These are phyloP conservation scores for Allygus modestus DNA, from an alignment of 2,888 invertebrate genomes.

Conservation along the genomic window DNA sequence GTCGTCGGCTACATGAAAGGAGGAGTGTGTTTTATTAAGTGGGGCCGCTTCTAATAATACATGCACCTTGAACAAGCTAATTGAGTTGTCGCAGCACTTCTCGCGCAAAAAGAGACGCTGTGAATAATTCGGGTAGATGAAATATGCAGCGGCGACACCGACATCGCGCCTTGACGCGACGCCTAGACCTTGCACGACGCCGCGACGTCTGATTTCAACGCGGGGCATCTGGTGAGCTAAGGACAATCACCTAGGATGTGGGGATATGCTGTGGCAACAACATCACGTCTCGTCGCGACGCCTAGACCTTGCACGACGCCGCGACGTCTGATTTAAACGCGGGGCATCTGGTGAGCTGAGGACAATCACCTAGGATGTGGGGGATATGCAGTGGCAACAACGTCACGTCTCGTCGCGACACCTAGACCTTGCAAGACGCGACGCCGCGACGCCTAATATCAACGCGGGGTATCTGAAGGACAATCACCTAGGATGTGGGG, in stretches of 20 bases:
- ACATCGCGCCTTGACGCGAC: slow-evolving; percentile 31
- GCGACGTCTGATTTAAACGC: neutral
- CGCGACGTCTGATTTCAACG: neutral
- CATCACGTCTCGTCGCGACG: neutral
- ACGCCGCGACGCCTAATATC: neutral
- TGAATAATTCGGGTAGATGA: slow-evolving; percentile 67
- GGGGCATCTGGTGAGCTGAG: neutral
- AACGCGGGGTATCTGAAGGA: neutral
- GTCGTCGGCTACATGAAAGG: slow-evolving; percentile 57
- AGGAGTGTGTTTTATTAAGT: slow-evolving; percentile 58
- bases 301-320: neutral
- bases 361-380: neutral
- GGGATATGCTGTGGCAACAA: neutral
- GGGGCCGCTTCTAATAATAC: slow-evolving; percentile 63
- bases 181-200: neutral
- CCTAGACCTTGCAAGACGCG: neutral
- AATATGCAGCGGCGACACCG: slow-evolving; percentile 65
- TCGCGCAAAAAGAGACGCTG: slow-evolving; percentile 64
- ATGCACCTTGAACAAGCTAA: slow-evolving; percentile 67
- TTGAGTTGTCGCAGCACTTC: slow-evolving; percentile 67
- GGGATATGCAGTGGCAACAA: too few relatives aligned
- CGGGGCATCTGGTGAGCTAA: neutral
- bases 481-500: neutral
- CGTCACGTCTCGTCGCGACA: neutral
- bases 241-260: neutral